Evolutionary conservation across 2,113 vertebrate genomes (phyloP).

Genomic region (Cynocephalus volans): DNA sequence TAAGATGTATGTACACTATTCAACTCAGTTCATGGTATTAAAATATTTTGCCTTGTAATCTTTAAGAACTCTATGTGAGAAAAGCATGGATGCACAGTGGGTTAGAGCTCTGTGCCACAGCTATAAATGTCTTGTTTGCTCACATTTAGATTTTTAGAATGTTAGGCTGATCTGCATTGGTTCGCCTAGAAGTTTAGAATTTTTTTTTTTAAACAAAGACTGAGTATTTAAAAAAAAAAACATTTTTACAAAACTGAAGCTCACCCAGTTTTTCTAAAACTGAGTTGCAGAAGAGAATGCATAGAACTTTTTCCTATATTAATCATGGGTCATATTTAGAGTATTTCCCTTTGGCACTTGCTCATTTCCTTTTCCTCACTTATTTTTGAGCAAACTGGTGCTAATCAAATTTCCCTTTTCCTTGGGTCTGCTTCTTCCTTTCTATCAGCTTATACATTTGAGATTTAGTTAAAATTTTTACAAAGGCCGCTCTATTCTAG

Average conservation of each 20-base stretch:
- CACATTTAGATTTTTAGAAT: slow-evolving; percentile 9
- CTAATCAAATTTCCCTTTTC: not conserved
- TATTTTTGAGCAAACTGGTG: not conserved
- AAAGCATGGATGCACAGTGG: not conserved
- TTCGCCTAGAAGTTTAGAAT: not conserved
- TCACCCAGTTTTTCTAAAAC: slow-evolving; percentile 12
- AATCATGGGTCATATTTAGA: not conserved
- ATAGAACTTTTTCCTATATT: not conserved
- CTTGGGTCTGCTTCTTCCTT: not conserved
- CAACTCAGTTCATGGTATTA: not conserved
- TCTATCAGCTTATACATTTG: not conserved
- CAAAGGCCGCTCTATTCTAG: not conserved
- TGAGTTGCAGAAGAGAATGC: not conserved
- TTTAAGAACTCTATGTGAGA: not conserved
- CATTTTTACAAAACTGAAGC: not conserved
- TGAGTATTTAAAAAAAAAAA: not conserved
- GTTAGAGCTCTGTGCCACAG: not conserved
- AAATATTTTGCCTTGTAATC: not conserved
- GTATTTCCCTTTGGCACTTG: not conserved
- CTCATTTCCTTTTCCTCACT: not conserved
- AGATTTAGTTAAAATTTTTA: slow-evolving; percentile 24
- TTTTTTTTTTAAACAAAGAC: not conserved
- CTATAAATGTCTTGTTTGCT: not conserved
- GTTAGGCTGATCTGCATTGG: not conserved
- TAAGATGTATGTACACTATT: not conserved